phyloP scores from a whole-genome alignment of 30 jellyfish, hydroid and myxozoan species.

The Pelagia noctiluca region DNA sequence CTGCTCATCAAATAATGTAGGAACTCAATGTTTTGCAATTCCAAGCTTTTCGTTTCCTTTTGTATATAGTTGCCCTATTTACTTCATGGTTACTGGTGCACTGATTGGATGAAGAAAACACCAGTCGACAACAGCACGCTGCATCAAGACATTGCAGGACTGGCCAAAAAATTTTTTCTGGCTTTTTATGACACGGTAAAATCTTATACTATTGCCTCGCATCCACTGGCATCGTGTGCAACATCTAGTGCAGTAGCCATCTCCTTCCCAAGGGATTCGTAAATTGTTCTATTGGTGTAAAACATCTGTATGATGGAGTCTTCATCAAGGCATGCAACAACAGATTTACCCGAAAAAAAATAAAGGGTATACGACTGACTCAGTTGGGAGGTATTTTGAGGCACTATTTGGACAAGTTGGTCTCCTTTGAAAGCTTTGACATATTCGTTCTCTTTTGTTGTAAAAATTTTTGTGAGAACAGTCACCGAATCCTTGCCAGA shows the following conservation, averaged over 20 bases:
- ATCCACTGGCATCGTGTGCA: slow-evolving; percentile 33
- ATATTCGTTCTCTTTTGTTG: background rate
- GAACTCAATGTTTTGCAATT: background rate
- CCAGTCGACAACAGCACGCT: slow-evolving; percentile 26
- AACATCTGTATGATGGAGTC: background rate
- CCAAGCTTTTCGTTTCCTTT: background rate
- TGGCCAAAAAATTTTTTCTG: slow-evolving; percentile 14
- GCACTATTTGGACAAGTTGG: background rate
- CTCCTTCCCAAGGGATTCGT: slow-evolving; percentile 34
- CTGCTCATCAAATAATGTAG: background rate
- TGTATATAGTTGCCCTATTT: background rate
- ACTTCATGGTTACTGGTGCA: background rate
- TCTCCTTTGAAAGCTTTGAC: background rate
- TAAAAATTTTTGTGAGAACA: background rate
- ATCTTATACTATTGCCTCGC: slow-evolving; percentile 49
- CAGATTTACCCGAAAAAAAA: background rate
- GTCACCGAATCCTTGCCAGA: slow-evolving; percentile 8
- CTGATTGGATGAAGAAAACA: background rate
- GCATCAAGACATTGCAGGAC: background rate
- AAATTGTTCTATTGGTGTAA: background rate
- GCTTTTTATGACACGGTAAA: slow-evolving; percentile 5
- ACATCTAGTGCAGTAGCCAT: slow-evolving; percentile 28
- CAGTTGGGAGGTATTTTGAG: background rate
- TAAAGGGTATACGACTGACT: slow-evolving; percentile 30
- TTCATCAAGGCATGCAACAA: slow-evolving; percentile 23